These are phyloP conservation scores for Cotesia congregata DNA, from an alignment of 2,888 invertebrate genomes.

Conservation along the genomic window DNA sequence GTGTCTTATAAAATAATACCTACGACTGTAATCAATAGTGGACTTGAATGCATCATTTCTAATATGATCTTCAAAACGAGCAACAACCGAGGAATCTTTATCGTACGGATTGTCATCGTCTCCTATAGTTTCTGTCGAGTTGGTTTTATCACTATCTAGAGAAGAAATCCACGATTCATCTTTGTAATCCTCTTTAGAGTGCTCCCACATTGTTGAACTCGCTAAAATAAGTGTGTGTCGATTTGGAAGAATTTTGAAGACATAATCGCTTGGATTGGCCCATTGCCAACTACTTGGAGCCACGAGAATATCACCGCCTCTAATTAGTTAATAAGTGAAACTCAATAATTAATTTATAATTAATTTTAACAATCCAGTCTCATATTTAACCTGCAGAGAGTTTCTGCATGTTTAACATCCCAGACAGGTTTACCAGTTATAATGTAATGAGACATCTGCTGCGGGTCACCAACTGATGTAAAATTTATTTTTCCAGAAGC, in stretches of 20 bases:
- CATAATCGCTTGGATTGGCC: conserved; percentile 75
- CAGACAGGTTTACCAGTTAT: conserved; percentile 76
- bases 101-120: not conserved
- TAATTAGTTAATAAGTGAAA: conserved; percentile 50
- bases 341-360: no score
- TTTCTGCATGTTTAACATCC: conserved; percentile 72
- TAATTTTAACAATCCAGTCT: not conserved
- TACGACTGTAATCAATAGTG: conserved; percentile 58
- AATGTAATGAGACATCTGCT: conserved; percentile 73
- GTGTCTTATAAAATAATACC: conserved; percentile 37
- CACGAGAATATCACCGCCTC: conserved; percentile 76
- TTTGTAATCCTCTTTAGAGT: conserved; percentile 48
- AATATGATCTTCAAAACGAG: conserved; percentile 2
- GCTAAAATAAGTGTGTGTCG: conserved; percentile 71
- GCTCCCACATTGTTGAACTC: conserved; percentile 60
- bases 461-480: conserved; percentile 73
- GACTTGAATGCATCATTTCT: not conserved
- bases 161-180: conserved; percentile 22
- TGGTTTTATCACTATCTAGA: not conserved
- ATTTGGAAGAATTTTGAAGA: conserved; percentile 73
- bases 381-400: conserved; percentile 57
- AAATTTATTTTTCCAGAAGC: conserved; percentile 75
- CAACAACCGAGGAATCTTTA: conserved; percentile 7
- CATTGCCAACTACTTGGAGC: conserved; percentile 75
- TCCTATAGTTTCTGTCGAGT: not conserved